Conservation (phyloP, 2,888 invertebrate genomes). For the Alloplasta piceator region DNA sequence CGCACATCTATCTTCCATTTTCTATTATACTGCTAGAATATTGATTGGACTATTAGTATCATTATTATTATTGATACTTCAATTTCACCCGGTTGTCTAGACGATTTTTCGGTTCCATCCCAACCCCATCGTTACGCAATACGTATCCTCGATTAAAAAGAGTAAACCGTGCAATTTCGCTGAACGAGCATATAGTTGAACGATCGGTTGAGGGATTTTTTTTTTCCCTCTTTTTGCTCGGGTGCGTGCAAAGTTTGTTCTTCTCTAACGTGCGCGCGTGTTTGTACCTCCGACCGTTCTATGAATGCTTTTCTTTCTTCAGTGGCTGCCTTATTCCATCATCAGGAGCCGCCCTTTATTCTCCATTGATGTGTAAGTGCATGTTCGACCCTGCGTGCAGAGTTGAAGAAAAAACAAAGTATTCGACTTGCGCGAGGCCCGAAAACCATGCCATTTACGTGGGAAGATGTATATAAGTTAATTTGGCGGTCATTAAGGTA, state of each 20-base stretch:
- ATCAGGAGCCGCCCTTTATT: conserved; percentile 38
- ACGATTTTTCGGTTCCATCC: conserved; percentile 3
- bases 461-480: conserved; percentile 64
- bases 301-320: conserved; percentile 32
- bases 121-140: conserved; percentile 12
- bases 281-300: conserved; percentile 36
- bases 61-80: background rate
- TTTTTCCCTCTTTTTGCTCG: conserved; percentile 3
- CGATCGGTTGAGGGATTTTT: conserved; percentile 23
- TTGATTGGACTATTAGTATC: background rate
- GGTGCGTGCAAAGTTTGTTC: conserved; percentile 61
- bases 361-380: background rate
- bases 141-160: conserved; percentile 15
- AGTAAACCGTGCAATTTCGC: conserved; percentile 17
- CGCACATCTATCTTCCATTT: too few species aligned
- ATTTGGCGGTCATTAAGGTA: conserved; percentile 63
- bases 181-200: conserved; percentile 33
- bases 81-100: background rate
- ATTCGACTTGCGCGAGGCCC: conserved; percentile 18
- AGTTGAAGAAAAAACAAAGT: too few species aligned
- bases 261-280: conserved; percentile 45
- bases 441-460: conserved; percentile 57
- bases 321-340: conserved; percentile 23
- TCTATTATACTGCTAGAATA: too few species aligned
- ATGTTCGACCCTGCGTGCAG: too few species aligned